Base-by-base conservation (phyloP, 2,888 invertebrate genomes). In the Ectemnius cavifrons region DNA sequence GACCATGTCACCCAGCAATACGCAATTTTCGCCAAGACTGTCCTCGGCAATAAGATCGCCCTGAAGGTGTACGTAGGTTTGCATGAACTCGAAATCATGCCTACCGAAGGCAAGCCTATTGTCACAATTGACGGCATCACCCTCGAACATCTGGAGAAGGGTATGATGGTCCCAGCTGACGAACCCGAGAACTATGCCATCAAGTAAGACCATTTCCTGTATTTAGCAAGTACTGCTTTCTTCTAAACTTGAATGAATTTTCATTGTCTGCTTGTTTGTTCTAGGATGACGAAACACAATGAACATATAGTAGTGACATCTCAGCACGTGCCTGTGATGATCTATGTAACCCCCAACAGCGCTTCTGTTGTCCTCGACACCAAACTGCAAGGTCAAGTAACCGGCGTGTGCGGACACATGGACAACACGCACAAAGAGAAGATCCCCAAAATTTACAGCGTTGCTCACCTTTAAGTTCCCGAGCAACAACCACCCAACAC, bases 1-100 rank as follows among this genome's bases (percentile, higher is more conserved):
- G 88, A 91, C 74, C 70, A 81, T 46, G 61, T 76, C 1, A 60
- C 83, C 8, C 78, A 86, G 37, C 81, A 85, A 20, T 89, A 86
- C 52, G 89, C 88, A 11, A 69, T 92, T 60, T 90, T 88, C 69
- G 87, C 87, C 0, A 91, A 90, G 77, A 79, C 77, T 28, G 63
- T 89, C 2, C 78, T 77, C 8, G 82, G 67, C n/a, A 68, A 78
- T 4, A 80, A 79, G 57, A 16, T 88, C n/a, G 85, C 82, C 0
- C 11, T 84, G 11, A 84, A 73, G 37, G 61, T 89, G 1, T 71
- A 67, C 58, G 18, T 78, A 13, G 69, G 56, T 2, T 45, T 66
- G 46, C 78, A 85, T 23, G 62, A 63, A 4, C 4, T 89, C 8
- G 84, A 85, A 57, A 72, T 89, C 5, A 23, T 69, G 3, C 85